Conservation (phyloP, 2,797 vertebrate species). For the Heliangelus exortis region DNA sequence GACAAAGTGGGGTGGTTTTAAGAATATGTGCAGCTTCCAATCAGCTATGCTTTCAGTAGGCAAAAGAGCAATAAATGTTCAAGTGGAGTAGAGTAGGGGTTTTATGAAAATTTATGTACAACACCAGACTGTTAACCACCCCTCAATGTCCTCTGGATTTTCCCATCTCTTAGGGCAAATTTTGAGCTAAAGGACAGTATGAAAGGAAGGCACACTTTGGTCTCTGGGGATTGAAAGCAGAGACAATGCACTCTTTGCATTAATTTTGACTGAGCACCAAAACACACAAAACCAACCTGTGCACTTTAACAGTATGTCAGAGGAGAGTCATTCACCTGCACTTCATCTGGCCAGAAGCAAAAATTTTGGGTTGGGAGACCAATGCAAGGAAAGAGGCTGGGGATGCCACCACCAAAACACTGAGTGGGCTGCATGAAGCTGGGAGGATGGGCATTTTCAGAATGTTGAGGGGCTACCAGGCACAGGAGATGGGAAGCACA, state of each 20-base stretch:
- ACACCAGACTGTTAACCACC: background rate
- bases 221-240: background rate
- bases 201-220: background rate
- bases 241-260: background rate
- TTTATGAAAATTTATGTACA: background rate
- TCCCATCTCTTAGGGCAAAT: background rate
- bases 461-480: background rate
- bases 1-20: background rate
- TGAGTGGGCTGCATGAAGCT: background rate
- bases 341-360: background rate
- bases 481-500: background rate
- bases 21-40: background rate
- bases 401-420: background rate
- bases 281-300: background rate
- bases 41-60: background rate
- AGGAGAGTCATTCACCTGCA: rapidly evolving
- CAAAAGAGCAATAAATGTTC: background rate
- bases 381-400: background rate
- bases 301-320: background rate
- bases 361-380: background rate
- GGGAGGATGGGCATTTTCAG: background rate
- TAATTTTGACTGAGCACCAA: background rate
- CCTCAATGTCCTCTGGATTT: background rate
- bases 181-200: background rate
- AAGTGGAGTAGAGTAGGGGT: background rate